phyloP scores from a whole-genome alignment of 1,140 invertebrate species.

The Drosophila setifemur region DNA sequence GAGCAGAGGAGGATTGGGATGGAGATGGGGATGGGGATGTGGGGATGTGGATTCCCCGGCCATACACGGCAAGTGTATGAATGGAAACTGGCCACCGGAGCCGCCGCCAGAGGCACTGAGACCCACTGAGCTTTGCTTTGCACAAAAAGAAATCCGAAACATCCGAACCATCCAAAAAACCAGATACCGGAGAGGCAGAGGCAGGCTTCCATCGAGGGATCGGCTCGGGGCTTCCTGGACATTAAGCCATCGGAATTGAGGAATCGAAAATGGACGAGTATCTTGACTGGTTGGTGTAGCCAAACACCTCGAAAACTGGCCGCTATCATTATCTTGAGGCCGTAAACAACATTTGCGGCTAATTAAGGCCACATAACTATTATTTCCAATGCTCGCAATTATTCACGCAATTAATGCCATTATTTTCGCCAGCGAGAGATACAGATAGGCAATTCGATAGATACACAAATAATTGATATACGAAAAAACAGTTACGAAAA shows the following conservation, averaged over 20 bases:
- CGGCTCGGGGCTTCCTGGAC: no score
- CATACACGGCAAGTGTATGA: no score
- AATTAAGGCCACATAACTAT: constrained; percentile 16
- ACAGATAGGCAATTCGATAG: neutral
- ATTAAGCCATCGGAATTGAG: neutral
- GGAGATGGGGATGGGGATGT: constrained; percentile 16
- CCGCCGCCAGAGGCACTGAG: constrained; percentile 14
- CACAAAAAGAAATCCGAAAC: constrained; percentile 18
- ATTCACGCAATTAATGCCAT: constrained; percentile 32
- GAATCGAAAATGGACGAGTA: neutral
- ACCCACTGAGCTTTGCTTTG: constrained; percentile 55
- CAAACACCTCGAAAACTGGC: constrained; percentile 5
- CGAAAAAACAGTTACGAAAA: neutral
- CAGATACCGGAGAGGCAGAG: no score
- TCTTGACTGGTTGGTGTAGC: no score
- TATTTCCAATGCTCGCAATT: constrained; percentile 5
- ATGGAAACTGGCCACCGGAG: neutral
- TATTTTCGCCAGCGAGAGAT: neutral
- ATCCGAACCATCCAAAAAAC: neutral
- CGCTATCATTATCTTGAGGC: constrained; percentile 14
- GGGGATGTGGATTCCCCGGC: no score
- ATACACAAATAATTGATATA: neutral
- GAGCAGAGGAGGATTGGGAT: constrained; percentile 7
- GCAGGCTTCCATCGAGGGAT: no score
- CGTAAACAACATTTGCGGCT: constrained; percentile 15